These are phyloP conservation scores for Melanerpes formicivorus DNA, from an alignment of 2,113 vertebrate genomes.

Conservation along the genomic window DNA sequence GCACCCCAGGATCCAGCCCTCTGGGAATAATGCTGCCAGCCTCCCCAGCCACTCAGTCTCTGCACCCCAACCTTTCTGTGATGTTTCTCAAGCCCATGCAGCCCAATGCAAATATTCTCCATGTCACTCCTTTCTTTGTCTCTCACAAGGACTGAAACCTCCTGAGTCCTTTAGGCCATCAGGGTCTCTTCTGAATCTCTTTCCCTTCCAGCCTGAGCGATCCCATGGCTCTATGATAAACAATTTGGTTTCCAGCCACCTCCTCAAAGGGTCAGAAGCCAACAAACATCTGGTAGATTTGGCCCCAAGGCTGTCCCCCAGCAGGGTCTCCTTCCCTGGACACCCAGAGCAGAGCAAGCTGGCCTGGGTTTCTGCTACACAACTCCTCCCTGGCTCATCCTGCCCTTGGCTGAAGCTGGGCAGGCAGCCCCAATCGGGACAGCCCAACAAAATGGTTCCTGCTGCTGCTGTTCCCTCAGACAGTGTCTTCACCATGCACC, in stretches of 20 bases:
- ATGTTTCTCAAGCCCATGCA: slow-evolving; percentile 43
- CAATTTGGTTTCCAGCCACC: background rate
- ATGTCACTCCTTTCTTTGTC: background rate
- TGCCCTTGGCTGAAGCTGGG: background rate
- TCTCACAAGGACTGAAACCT: background rate
- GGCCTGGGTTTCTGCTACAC: background rate
- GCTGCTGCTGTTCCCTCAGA: background rate
- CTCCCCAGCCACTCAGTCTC: background rate
- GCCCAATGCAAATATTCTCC: background rate
- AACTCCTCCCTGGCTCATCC: background rate
- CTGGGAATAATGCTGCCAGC: background rate
- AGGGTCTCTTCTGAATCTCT: background rate
- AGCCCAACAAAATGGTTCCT: background rate
- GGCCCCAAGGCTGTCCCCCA: background rate
- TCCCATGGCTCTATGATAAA: accelerated
- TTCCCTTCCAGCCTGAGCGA: background rate
- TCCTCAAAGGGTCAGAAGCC: background rate
- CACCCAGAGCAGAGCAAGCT: accelerated
- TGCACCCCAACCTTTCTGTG: background rate
- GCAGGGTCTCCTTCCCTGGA: background rate
- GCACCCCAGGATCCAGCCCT: background rate
- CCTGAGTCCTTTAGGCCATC: accelerated
- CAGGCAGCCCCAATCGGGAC: background rate
- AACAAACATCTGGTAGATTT: background rate
- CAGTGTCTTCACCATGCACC: background rate